Evolutionary conservation across 2,797 vertebrate species (phyloP).

Genomic region (Fundulus diaphanus): DNA sequence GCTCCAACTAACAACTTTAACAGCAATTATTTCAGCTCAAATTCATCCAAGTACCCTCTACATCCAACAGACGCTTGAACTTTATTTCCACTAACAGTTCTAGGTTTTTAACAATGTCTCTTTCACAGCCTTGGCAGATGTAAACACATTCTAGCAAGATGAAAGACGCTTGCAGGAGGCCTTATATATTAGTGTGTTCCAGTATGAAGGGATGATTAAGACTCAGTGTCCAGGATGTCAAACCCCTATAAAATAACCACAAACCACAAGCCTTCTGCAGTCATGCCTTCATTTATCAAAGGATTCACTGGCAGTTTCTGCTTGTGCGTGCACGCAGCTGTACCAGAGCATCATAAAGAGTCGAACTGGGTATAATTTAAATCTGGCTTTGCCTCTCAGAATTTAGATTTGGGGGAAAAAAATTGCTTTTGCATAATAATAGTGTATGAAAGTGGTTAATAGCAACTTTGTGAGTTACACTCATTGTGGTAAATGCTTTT

Average conservation of each 20-base stretch:
- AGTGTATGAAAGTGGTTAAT: not conserved
- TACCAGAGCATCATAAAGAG: not conserved
- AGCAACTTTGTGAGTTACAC: not conserved
- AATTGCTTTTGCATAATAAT: not conserved
- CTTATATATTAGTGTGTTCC: constrained; percentile 47
- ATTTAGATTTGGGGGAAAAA: not conserved
- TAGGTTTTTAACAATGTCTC: constrained; percentile 49
- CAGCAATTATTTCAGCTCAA: not conserved
- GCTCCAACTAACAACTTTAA: not conserved
- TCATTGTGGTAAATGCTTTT: not conserved
- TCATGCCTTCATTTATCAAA: constrained; percentile 27
- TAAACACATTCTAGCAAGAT: constrained; percentile 35
- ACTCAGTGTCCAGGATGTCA: constrained; percentile 55
- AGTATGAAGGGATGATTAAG: constrained; percentile 56
- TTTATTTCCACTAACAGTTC: constrained; percentile 48
- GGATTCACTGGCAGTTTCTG: constrained; percentile 38
- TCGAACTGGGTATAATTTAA: not conserved
- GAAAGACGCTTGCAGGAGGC: constrained; percentile 38
- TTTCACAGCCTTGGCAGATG: constrained; percentile 26
- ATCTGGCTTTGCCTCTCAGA: not conserved
- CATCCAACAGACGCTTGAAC: constrained; percentile 22
- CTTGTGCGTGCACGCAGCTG: constrained; percentile 8
- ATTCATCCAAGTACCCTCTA: not conserved
- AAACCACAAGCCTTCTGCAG: constrained; percentile 60
- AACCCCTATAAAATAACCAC: constrained; percentile 31